Percentiles rank a stretch among this genome's conserved stretches.
Conservation (phyloP, 2,113 vertebrate species). For the Rhinichthys klamathensis region DNA sequence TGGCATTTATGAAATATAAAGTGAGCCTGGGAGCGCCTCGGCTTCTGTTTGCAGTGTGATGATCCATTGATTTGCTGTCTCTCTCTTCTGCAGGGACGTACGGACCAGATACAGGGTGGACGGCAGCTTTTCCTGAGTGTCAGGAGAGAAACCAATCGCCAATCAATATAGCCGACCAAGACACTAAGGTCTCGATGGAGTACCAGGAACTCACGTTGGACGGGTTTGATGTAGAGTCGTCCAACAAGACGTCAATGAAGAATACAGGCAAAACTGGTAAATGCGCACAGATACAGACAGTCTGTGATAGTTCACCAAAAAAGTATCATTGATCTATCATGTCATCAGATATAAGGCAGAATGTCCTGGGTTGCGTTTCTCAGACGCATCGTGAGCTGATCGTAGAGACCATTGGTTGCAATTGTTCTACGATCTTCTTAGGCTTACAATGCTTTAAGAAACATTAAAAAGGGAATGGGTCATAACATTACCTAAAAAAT, state of each 20-base stretch:
- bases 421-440: too few relatives aligned
- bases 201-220: slow-evolving; percentile 91
- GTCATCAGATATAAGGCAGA: not conserved
- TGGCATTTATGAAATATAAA: slow-evolving; percentile 1
- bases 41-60: slow-evolving; percentile 13
- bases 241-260: slow-evolving; percentile 98
- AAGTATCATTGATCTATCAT: not conserved
- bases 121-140: slow-evolving; percentile 84
- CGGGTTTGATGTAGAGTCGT: slow-evolving; percentile 90
- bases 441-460: too few relatives aligned
- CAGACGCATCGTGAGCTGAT: too few relatives aligned
- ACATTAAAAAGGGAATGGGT: not conserved
- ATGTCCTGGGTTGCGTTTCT: not conserved
- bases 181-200: slow-evolving; percentile 82
- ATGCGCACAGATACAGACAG: not conserved
- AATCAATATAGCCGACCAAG: slow-evolving; percentile 87
- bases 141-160: slow-evolving; percentile 90
- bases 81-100: slow-evolving; percentile 80
- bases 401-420: too few relatives aligned
- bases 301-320: not conserved
- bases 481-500: not conserved
- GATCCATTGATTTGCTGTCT: slow-evolving; percentile 46
- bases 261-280: slow-evolving; percentile 97
- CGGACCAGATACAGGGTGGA: slow-evolving; percentile 92
- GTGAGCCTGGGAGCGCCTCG: not conserved